Percentiles rank a stretch among this genome's conserved stretches.
Conservation (phyloP, 2,888 invertebrate species). For the Hyposoter dolosus region DNA sequence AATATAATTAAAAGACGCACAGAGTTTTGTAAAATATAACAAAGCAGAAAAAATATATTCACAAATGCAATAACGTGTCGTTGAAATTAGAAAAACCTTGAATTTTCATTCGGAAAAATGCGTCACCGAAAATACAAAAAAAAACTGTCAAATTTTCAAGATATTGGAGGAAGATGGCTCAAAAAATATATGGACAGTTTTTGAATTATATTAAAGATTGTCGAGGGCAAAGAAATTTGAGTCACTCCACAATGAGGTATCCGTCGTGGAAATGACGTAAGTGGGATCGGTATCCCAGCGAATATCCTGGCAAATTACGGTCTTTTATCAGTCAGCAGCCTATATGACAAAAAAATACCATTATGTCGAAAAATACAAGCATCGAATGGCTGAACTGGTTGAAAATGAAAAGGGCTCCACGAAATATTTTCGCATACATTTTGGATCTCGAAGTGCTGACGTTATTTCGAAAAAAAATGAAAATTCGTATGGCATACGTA, state of each 20-base stretch:
- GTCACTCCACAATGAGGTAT: neutral
- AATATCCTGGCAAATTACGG: neutral
- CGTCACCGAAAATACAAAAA: neutral
- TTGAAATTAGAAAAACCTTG: neutral
- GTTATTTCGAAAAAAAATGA: neutral
- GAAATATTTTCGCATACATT: neutral
- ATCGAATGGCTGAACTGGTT: neutral
- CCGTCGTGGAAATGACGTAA: neutral
- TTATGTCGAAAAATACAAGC: neutral
- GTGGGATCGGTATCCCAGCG: neutral
- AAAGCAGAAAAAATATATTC: neutral
- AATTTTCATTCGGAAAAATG: neutral
- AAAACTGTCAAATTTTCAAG: neutral
- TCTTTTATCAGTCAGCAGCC: neutral
- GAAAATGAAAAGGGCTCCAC: neutral
- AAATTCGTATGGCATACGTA: neutral
- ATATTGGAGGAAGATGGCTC: neutral
- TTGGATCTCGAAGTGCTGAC: neutral
- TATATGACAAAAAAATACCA: neutral
- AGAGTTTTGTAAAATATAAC: neutral
- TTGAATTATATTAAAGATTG: neutral
- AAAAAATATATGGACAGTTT: neutral
- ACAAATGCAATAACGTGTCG: neutral
- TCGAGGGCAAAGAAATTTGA: neutral
- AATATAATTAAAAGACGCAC: neutral